These are phyloP conservation scores for Sericinus montela DNA, from an alignment of 2,888 invertebrate species.

Conservation along the genomic window DNA sequence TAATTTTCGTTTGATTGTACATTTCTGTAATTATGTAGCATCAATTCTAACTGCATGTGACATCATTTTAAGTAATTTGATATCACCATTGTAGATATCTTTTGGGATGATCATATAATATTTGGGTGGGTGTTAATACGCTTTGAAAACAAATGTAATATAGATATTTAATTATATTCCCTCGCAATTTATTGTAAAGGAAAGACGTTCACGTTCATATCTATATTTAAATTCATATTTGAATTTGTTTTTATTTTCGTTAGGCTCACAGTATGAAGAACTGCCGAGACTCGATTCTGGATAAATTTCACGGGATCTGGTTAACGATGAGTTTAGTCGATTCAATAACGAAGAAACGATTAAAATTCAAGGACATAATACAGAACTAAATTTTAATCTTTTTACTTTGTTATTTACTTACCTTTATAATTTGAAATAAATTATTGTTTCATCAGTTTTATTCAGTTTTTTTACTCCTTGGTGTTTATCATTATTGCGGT, in stretches of 20 bases:
- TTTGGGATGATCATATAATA: too few species aligned
- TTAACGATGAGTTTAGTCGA: background rate
- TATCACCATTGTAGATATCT: too few species aligned
- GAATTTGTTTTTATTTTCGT: conserved; percentile 58
- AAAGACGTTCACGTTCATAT: too few species aligned
- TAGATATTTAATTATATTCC: too few species aligned
- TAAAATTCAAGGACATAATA: conserved; percentile 40
- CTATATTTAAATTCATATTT: conserved; percentile 42
- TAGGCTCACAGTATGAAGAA: conserved; percentile 76
- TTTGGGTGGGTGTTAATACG: too few species aligned
- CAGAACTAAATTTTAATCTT: conserved; percentile 45
- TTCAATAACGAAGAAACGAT: conserved; percentile 40
- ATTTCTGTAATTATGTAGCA: too few species aligned
- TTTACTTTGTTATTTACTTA: conserved; percentile 34
- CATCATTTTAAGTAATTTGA: too few species aligned
- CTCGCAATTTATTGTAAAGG: too few species aligned
- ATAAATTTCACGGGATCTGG: conserved; percentile 32
- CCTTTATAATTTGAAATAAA: conserved; percentile 58
- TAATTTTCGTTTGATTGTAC: too few species aligned
- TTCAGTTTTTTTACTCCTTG: conserved; percentile 36
- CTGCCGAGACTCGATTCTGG: conserved; percentile 40
- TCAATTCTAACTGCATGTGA: too few species aligned
- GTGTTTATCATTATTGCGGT: background rate
- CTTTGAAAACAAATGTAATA: too few species aligned
- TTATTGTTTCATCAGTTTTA: conserved; percentile 50